Conservation (phyloP, 53 echinoderm and acorn worm genomes). For the Patiria pectinifera region DNA sequence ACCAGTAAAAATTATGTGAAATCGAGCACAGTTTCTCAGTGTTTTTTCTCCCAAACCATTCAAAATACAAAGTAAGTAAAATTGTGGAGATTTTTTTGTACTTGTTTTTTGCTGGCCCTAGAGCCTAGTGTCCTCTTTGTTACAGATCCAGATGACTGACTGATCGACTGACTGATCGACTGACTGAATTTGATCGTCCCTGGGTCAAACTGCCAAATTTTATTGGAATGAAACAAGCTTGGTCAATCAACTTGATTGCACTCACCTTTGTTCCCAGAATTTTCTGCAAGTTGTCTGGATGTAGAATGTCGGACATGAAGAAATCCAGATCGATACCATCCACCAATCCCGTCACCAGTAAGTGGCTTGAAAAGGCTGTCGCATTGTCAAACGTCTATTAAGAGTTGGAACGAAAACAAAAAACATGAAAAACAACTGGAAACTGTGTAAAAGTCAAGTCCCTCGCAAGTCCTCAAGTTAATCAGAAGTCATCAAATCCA, state of each 20-base stretch:
- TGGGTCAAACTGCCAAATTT: too few relatives aligned
- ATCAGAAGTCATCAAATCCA: too few relatives aligned
- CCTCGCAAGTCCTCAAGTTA: too few relatives aligned
- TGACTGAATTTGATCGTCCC: too few relatives aligned
- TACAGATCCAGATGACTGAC: too few relatives aligned
- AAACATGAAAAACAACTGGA: not conserved
- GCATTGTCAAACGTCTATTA: slow-evolving; percentile 6
- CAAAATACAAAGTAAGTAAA: too few relatives aligned
- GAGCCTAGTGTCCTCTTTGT: too few relatives aligned
- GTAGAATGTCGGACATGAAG: slow-evolving; percentile 59
- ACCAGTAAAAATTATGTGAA: not conserved
- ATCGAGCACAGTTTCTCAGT: too few relatives aligned
- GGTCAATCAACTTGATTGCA: not conserved
- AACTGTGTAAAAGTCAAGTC: not conserved
- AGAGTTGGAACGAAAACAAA: not conserved
- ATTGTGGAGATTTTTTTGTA: too few relatives aligned
- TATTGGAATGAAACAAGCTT: too few relatives aligned
- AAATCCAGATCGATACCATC: slow-evolving; percentile 48
- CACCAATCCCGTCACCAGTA: slow-evolving; percentile 34
- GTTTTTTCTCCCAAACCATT: not conserved
- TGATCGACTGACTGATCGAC: too few relatives aligned
- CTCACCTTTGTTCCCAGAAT: slow-evolving; percentile 45
- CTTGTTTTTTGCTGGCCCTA: too few relatives aligned
- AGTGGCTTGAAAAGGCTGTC: not conserved
- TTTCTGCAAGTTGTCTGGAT: slow-evolving; percentile 37